phyloP scores from a whole-genome alignment of 2,797 vertebrate genomes.

The Tiaroga cobitis region DNA sequence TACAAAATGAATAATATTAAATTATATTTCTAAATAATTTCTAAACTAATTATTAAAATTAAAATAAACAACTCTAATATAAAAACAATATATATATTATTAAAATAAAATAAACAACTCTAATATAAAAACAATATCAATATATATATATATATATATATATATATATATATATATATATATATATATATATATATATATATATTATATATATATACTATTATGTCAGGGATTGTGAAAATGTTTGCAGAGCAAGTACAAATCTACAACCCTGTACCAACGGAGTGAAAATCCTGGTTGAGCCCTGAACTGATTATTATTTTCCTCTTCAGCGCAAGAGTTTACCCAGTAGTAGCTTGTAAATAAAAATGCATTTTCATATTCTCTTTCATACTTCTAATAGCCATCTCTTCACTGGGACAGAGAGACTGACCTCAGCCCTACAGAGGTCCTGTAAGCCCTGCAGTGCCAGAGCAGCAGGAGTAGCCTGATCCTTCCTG shows the following conservation, averaged over 20 bases:
- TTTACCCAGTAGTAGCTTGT: background rate
- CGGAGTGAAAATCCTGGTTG: background rate
- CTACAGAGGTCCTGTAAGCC: conserved; percentile 90
- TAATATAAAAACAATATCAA: too few species aligned
- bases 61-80: background rate
- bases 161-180: too few species aligned
- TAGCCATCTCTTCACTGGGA: background rate
- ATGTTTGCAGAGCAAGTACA: background rate
- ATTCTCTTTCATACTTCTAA: background rate
- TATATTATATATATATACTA: background rate
- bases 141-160: too few species aligned
- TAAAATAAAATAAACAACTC: too few species aligned
- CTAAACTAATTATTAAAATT: background rate
- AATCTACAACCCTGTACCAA: background rate
- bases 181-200: background rate
- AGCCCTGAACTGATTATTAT: background rate
- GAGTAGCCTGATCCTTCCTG: conserved; percentile 86
- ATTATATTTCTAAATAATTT: background rate
- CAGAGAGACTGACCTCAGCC: conserved; percentile 82
- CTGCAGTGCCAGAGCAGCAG: conserved; percentile 86
- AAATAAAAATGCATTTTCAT: background rate
- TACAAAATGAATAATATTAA: background rate
- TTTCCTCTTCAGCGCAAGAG: background rate
- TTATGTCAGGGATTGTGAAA: background rate
- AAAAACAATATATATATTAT: background rate